phyloP scores from a whole-genome alignment of 2,113 vertebrate genomes.

The Heteronetta atricapilla region DNA sequence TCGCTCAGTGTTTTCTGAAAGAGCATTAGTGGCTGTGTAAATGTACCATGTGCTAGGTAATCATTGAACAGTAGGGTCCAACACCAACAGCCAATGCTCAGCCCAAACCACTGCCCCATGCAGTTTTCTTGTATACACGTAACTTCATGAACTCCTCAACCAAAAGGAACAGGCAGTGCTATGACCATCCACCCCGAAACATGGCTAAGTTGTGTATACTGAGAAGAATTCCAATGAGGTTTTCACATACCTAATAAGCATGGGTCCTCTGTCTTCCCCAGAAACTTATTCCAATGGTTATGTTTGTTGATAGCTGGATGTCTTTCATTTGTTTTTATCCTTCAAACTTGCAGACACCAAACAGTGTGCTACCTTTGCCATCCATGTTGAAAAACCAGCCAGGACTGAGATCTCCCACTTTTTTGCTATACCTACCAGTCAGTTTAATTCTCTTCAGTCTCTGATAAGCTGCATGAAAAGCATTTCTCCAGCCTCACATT shows the following conservation, averaged over 20 bases:
- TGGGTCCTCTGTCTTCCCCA: background rate
- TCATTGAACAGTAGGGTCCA: background rate
- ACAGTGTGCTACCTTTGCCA: background rate
- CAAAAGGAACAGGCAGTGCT: background rate
- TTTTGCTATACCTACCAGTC: background rate
- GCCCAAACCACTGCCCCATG: background rate
- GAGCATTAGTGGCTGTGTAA: rapidly evolving
- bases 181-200: background rate
- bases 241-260: background rate
- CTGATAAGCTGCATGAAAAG: background rate
- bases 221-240: background rate
- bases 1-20: background rate
- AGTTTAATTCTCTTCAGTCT: background rate
- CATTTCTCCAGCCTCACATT: background rate
- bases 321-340: background rate
- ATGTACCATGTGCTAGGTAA: background rate
- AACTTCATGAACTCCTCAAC: background rate
- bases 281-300: background rate
- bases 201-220: background rate
- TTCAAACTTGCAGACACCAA: background rate
- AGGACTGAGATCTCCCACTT: background rate
- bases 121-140: rapidly evolving
- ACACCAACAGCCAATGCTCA: background rate
- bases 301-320: background rate
- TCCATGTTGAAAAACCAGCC: background rate